Base-by-base conservation (phyloP, 2,888 invertebrate genomes). In the Clistopyga incitator region DNA sequence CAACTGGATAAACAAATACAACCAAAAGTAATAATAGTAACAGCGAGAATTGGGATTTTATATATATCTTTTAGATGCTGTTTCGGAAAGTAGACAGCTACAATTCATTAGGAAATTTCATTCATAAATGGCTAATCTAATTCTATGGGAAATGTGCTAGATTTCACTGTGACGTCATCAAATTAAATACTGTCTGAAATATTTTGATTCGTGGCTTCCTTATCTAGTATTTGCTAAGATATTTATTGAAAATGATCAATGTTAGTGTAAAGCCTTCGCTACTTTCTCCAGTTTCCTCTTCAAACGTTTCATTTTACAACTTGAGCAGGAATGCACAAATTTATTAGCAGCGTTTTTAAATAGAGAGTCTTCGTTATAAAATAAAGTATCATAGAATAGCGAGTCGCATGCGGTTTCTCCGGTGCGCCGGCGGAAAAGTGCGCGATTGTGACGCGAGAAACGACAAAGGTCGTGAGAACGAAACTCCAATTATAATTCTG, bases 401-500 rank as follows among this genome's bases (percentile, higher is more conserved):
- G 59, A 78, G 72, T 72, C 18, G 29, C 45, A 52, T 76, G 79
- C 78, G 64, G 77, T 84, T 84, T 84, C 84, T 56, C 72, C 71
- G 59, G 23, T 65, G 61, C 50, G 65, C 78, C 38, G 45, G 45
- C 59, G 75, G 75, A 84, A 81, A 76, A 84, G 71, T 78, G 78
- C 65, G 72, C 76, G 78, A 82, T 86, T 85, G 86, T 84, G 79
- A 84, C 81, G 84, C 84, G 85, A 79, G 75, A 75, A 85, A 71
- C 74, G 80, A 84, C 81, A 88, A 89, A 88, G 88, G 87, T 87
- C 88, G 89, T 89, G 89, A 88, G 89, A 89, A 89, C 86, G 86
- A 87, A 85, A 87, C 82, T 84, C 85, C 84, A 88, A 87, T 86
- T 87, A 84, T 86, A 81, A 87, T 85, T 84, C 84, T 79, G 81